phyloP scores from a whole-genome alignment of 2,888 invertebrate species.

The Ochlodes sylvanus region DNA sequence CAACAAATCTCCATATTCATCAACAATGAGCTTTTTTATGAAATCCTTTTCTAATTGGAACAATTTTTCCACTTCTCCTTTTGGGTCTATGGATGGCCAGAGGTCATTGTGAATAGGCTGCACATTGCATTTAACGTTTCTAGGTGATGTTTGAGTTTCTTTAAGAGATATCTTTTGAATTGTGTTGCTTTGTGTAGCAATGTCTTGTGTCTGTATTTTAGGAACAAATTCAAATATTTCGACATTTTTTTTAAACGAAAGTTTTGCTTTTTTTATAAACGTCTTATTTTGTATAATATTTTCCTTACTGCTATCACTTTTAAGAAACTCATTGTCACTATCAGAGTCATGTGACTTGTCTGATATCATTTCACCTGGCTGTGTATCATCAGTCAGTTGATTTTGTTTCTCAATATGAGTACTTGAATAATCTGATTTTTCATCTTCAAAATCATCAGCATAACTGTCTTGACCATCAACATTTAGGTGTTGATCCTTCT shows the following conservation, averaged over 20 bases:
- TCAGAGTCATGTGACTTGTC: neutral
- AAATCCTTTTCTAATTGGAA: conserved; percentile 76
- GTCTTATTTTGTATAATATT: conserved; percentile 55
- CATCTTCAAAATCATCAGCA: conserved; percentile 78
- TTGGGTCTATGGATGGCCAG: conserved; percentile 68
- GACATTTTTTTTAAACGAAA: conserved; percentile 72
- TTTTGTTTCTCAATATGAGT: conserved; percentile 39
- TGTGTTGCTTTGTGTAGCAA: conserved; percentile 71
- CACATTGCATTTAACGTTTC: conserved; percentile 55
- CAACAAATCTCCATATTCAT: conserved; percentile 74
- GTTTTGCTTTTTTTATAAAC: conserved; percentile 60
- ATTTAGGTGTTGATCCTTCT: conserved; percentile 45
- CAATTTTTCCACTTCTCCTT: conserved; percentile 69
- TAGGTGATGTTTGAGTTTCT: conserved; percentile 78
- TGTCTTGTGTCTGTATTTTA: conserved; percentile 71
- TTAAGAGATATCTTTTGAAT: conserved; percentile 65
- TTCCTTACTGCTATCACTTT: conserved; percentile 40
- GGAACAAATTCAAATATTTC: conserved; percentile 78
- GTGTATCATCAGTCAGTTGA: conserved; percentile 38
- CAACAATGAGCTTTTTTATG: conserved; percentile 72
- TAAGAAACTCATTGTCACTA: conserved; percentile 8
- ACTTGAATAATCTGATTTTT: conserved; percentile 61
- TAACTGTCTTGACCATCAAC: conserved; percentile 63
- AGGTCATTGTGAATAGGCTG: conserved; percentile 74
- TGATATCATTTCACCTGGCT: neutral